Evolutionary conservation across 2,888 invertebrate genomes (phyloP).

Genomic region (Stenchaetothrips biformis): DNA sequence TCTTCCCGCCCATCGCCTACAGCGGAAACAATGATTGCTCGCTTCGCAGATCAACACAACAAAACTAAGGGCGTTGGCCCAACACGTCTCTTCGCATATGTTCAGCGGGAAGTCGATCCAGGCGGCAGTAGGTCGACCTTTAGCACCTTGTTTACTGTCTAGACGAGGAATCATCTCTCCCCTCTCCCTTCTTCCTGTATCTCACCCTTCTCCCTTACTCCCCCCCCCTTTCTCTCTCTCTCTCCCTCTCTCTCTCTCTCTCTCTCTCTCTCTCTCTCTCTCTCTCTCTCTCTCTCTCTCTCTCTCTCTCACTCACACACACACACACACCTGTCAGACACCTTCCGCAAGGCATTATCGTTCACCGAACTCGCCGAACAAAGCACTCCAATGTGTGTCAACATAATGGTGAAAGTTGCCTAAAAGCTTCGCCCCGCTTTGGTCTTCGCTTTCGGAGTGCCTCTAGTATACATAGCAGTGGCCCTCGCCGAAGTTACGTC

Average conservation of each 20-base stretch:
- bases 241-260: neutral
- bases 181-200: neutral
- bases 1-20: too few species aligned
- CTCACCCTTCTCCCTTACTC: neutral
- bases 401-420: slow-evolving; percentile 16
- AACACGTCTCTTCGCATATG: too few species aligned
- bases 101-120: too few species aligned
- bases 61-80: too few species aligned
- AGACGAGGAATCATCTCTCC: neutral
- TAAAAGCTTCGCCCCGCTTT: neutral
- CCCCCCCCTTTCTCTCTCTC: neutral
- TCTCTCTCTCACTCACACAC: neutral
- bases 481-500: neutral
- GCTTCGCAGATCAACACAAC: too few species aligned
- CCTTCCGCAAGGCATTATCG: neutral
- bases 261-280: neutral
- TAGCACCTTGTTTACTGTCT: neutral
- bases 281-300: neutral
- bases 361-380: neutral
- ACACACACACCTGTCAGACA: neutral
- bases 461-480: neutral
- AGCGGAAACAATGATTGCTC: too few species aligned
- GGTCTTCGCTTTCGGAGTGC: neutral
- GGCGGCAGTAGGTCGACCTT: too few species aligned
- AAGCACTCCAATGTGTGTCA: slow-evolving; percentile 21